Percentiles rank a stretch among this genome's conserved stretches.
phyloP scores from a whole-genome alignment of 2,797 vertebrate genomes.

The Lates japonicus region DNA sequence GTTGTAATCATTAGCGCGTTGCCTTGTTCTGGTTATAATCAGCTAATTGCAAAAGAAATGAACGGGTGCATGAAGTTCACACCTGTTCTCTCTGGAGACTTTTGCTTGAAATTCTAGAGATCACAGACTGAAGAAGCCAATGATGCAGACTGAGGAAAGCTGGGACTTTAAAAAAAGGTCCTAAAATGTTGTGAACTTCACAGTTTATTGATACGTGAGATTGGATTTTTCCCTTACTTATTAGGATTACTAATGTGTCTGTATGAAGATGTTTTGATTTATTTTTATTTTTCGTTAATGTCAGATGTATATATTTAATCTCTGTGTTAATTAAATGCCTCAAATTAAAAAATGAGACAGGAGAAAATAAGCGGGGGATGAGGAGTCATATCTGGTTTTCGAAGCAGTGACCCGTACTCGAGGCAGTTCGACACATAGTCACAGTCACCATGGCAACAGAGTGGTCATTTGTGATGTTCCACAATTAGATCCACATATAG shows the following conservation, averaged over 20 bases:
- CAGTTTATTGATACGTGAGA: conserved; percentile 24
- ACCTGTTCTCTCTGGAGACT: conserved; percentile 48
- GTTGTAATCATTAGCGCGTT: conserved; percentile 3
- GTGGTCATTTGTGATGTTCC: conserved; percentile 37
- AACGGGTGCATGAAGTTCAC: conserved; percentile 28
- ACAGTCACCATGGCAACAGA: conserved; percentile 67
- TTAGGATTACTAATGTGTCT: not conserved
- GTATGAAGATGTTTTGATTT: not conserved
- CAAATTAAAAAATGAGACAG: not conserved
- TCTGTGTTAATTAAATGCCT: not conserved
- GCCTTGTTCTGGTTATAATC: conserved; percentile 30
- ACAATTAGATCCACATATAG: conserved; percentile 38
- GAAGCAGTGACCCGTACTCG: conserved; percentile 28
- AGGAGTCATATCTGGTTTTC: conserved; percentile 20
- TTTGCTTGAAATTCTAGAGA: not conserved
- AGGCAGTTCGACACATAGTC: conserved; percentile 36
- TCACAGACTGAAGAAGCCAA: conserved; percentile 4
- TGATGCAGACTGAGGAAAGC: conserved; percentile 13
- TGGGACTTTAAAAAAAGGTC: not conserved
- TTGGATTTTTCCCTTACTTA: not conserved
- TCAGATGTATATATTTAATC: conserved; percentile 2
- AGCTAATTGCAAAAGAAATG: conserved; percentile 33
- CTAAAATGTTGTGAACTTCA: conserved; percentile 21
- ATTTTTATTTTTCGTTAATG: not conserved
- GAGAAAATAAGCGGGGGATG: not conserved